Base-by-base conservation (phyloP, 2,888 invertebrate genomes). In the Tiliacea aurago region DNA sequence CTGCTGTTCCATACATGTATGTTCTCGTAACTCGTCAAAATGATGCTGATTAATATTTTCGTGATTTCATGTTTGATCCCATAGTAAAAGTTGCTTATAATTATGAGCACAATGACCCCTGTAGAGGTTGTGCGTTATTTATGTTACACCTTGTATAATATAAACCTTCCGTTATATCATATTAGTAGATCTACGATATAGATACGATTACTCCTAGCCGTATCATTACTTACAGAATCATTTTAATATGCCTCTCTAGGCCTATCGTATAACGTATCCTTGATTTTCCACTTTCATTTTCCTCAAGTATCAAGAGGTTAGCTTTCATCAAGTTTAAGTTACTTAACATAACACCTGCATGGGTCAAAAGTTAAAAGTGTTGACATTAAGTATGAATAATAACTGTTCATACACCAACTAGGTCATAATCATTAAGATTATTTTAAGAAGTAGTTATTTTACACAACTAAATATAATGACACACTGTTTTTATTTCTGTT, bases 271-370 rank as follows among this genome's bases (percentile, higher is more conserved):
- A 79, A 47, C 28, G 55, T 70, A 67, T 84, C 75, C 76, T 80
- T 81, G 84, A 70, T 74, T 83, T 84, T 56, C 84, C 64, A 84
- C 81, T 81, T 81, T 70, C 84, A 70, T 84, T 80, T 74, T 68
- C 79, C 18, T 70, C 64, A 56, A 58, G 61, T 70, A 75, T 49
- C 76, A 70, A 70, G 70, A 84, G 61, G 84, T 69, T 79, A 83
- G 80, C 80, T 83, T 79, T 80, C 53, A 70, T 82, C 56, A 45
- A 83, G 83, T 63, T 63, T 28, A 67, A 20, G 56, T 83, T 68
- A 83, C 80, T 83, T 47, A 73, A 80, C 76, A 41, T 41, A 53
- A 72, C 77, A 58, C n/a, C 62, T 66, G 65, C 37, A 33, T 3
- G 11, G 70, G 84, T 81, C 68, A 80, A 70, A 75, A 64, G 70